Evolutionary conservation across 2,797 vertebrate genomes (phyloP), one percentile per base, ranked within the genome.

Genomic region (Mycteria americana): DNA sequence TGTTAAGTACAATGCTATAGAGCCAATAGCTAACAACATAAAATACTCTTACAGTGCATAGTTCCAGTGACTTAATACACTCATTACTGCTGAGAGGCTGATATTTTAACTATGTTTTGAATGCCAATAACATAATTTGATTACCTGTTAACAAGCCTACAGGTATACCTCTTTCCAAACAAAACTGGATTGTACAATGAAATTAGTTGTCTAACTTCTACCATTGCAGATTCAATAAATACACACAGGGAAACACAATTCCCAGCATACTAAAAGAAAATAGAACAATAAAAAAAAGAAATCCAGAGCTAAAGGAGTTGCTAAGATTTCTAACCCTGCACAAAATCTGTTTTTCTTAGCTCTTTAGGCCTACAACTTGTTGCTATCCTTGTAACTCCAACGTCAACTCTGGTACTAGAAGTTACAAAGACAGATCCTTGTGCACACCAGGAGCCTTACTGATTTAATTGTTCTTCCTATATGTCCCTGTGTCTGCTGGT

Each of bases 201-300:
- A 89, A 59, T 46, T 1, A 68, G 13, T 57, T 3, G 1, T 10
- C 35, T 3, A 22, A 45, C 17, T 59, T 50, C 21, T 22, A 10
- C 15, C 8, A 12, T 4, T 18, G 39, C 10, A 53, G 14, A 43
- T 9, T 57, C 30, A 43, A 57, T 9, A 74, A 43, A 57, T 7
- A 65, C 2, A 60, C 21, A 39, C 1, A 33, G 0, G 3, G 7
- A 78, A 82, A 54, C 19, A n/a, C 9, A n/a, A 18, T 15, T 86
- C 12, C 37, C 17, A 59, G 41, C 10, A 45, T 11, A 37, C 18
- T 30, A 31, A 51, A 53, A 28, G 4, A 51, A 33, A 68, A 62
- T 3, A 63, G 10, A 76, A 63, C 4, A 73, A 4, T 2, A 46
- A 50, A 67, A 37, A 41, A 30, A 33, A 45, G 9, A 41, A 17